Percentiles rank a stretch among this genome's conserved stretches.
Evolutionary conservation across 2,888 invertebrate species (phyloP).

Genomic region (Agrypnus murinus): DNA sequence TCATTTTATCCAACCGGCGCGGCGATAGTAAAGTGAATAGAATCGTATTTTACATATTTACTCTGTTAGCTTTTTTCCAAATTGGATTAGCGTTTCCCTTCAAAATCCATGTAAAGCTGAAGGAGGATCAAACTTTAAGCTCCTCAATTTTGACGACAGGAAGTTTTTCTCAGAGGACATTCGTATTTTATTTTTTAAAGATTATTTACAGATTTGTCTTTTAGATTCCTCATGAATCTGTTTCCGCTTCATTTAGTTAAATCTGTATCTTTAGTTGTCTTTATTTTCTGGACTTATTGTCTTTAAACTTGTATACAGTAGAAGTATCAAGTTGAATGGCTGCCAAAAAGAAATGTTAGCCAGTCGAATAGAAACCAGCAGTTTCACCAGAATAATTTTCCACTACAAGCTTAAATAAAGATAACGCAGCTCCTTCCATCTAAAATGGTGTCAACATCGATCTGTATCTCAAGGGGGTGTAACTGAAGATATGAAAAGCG

Average conservation of each 20-base stretch:
- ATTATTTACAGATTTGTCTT: conserved; percentile 1
- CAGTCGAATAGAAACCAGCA: too few species aligned
- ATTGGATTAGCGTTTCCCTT: neutral
- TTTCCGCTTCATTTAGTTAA: neutral
- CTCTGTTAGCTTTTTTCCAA: neutral
- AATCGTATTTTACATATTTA: neutral
- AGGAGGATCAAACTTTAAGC: neutral
- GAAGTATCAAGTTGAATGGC: too few species aligned
- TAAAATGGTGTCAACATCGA: conserved; percentile 5
- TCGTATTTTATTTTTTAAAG: neutral
- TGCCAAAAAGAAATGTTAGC: too few species aligned
- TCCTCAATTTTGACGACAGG: neutral
- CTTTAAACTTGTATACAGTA: too few species aligned
- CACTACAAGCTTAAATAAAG: neutral
- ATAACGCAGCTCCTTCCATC: neutral
- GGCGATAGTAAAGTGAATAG: too few species aligned
- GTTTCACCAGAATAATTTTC: too few species aligned
- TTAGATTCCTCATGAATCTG: neutral
- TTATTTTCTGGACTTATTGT: too few species aligned
- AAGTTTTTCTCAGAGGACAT: neutral
- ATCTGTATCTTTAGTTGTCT: too few species aligned
- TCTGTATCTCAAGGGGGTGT: neutral
- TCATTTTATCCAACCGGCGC: too few species aligned
- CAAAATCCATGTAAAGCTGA: neutral
- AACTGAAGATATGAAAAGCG: conserved; percentile 17